Conservation (phyloP, 2,797 vertebrate species). For the Nannoperca obscura region DNA sequence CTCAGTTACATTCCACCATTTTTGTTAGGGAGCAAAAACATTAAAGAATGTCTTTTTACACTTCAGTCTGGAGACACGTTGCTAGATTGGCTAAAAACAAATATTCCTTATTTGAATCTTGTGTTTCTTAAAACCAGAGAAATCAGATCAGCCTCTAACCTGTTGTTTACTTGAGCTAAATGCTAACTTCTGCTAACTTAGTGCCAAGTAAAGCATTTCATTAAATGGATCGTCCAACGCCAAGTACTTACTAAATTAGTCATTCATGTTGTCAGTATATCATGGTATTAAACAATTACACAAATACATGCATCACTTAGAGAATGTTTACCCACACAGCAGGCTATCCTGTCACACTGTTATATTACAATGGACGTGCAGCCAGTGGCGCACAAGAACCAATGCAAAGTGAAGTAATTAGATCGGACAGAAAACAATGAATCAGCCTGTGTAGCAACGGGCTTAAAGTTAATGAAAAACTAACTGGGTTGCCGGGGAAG, state of each 20-base stretch:
- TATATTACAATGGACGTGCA: neutral
- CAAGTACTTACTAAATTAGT: neutral
- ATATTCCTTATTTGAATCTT: neutral
- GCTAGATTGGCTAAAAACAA: no score
- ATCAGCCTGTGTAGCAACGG: conserved; percentile 1
- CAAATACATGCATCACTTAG: neutral
- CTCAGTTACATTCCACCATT: no score
- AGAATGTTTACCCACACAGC: neutral
- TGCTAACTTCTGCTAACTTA: no score
- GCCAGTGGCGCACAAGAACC: neutral
- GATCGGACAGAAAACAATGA: conserved; percentile 24
- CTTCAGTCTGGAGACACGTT: no score
- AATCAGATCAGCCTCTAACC: neutral
- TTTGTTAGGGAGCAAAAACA: neutral
- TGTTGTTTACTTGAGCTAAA: neutral
- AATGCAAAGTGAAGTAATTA: conserved; percentile 26
- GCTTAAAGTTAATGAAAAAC: conserved; percentile 36
- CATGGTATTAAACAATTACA: neutral
- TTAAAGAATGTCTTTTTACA: no score
- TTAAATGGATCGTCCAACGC: neutral
- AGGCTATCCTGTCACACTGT: neutral
- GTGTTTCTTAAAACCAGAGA: neutral
- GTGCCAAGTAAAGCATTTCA: no score
- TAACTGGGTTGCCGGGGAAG: conserved; percentile 7
- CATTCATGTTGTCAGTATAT: neutral